Percentiles rank a stretch among this genome's conserved stretches.
These are phyloP conservation scores for Acheta domesticus DNA, from an alignment of 2,888 invertebrate species.

Conservation along the genomic window DNA sequence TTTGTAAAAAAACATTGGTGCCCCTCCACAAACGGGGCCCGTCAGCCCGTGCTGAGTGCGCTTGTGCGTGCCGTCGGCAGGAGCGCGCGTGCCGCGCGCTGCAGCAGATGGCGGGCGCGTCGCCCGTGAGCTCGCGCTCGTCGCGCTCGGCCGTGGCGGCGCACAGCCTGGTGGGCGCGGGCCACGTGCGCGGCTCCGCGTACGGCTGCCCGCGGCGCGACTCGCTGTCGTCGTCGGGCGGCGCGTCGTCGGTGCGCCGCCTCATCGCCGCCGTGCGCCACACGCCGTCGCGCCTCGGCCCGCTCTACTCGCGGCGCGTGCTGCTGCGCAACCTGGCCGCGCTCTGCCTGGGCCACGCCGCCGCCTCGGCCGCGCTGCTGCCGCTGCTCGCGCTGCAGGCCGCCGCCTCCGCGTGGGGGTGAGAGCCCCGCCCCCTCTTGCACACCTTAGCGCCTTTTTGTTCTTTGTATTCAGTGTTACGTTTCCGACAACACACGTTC, in stretches of 20 bases:
- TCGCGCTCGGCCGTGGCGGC: slow-evolving; percentile 31
- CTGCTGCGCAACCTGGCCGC: slow-evolving; percentile 48
- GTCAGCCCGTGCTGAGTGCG: too few species aligned
- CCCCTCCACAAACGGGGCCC: too few species aligned
- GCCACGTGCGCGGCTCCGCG: not conserved
- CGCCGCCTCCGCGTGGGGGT: slow-evolving; percentile 52
- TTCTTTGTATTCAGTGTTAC: too few species aligned
- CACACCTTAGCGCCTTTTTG: too few species aligned
- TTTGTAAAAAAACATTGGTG: too few species aligned
- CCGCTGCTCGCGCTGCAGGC: slow-evolving; percentile 59
- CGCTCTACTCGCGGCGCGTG: slow-evolving; percentile 42
- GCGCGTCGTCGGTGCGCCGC: slow-evolving; percentile 72
- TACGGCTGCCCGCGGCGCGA: slow-evolving; percentile 55
- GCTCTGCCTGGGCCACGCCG: slow-evolving; percentile 44
- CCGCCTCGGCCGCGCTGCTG: slow-evolving; percentile 53
- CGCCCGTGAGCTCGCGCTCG: slow-evolving; percentile 33
- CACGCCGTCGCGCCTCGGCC: slow-evolving; percentile 43
- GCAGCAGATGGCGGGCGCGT: slow-evolving; percentile 24
- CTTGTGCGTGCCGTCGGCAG: not conserved
- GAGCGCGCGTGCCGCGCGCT: not conserved
- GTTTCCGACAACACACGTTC: too few species aligned
- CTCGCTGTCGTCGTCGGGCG: slow-evolving; percentile 69
- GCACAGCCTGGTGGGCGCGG: slow-evolving; percentile 39
- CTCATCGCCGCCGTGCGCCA: slow-evolving; percentile 60
- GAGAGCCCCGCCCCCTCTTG: slow-evolving; percentile 38